Conservation (phyloP, 1,140 invertebrate species). For the Zophobas atratus region DNA sequence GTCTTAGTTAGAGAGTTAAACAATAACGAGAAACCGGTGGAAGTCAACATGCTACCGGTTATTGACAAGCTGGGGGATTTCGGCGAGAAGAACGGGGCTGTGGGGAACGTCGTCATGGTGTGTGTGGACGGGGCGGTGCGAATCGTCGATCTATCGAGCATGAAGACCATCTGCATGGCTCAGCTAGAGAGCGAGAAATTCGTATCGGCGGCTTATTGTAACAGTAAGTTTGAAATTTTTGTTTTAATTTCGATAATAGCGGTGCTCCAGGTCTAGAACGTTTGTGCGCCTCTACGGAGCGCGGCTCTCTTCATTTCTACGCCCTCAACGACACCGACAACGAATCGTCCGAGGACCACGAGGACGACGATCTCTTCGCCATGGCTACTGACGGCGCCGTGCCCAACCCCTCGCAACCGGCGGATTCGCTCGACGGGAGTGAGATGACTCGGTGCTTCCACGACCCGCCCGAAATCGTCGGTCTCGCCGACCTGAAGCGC, state of each 20-base stretch:
- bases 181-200: constrained; percentile 79
- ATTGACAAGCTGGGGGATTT: constrained; percentile 68
- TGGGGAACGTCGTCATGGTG: constrained; percentile 72
- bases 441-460: constrained; percentile 62
- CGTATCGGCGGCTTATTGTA: constrained; percentile 83
- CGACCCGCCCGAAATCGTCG: constrained; percentile 60
- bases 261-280: constrained; percentile 79
- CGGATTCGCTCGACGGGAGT: constrained; percentile 55
- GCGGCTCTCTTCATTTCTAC: constrained; percentile 88
- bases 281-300: constrained; percentile 85
- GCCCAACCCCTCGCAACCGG: constrained; percentile 47
- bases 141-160: constrained; percentile 76
- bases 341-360: constrained; percentile 77
- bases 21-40: constrained; percentile 76
- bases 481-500: constrained; percentile 69
- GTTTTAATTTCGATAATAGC: constrained; percentile 4
- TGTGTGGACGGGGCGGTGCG: constrained; percentile 80
- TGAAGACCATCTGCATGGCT: constrained; percentile 76
- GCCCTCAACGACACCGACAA: constrained; percentile 80
- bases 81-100: constrained; percentile 61
- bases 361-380: constrained; percentile 73
- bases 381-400: constrained; percentile 54
- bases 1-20: constrained; percentile 75
- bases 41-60: constrained; percentile 78
- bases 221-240: constrained; percentile 70